Percentiles rank a stretch among this genome's conserved stretches.
Evolutionary conservation across 1,140 invertebrate genomes (phyloP).

Genomic region (Atta texana): DNA sequence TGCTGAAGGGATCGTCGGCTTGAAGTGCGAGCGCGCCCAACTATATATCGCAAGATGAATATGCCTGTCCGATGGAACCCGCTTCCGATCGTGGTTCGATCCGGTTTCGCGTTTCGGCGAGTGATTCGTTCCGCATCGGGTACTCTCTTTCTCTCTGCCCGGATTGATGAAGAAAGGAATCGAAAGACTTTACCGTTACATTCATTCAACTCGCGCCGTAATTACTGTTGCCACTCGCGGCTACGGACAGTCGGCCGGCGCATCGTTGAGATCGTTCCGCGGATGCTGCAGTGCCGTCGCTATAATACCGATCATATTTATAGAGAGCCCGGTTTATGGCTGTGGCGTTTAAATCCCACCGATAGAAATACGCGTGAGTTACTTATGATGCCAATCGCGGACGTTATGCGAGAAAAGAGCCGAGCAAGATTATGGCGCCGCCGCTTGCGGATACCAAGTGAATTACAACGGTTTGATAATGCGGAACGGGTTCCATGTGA

Average conservation of each 20-base stretch:
- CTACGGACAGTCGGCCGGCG: conserved; percentile 23
- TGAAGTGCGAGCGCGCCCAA: neutral
- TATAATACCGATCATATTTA: conserved; percentile 49
- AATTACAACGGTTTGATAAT: conserved; percentile 48
- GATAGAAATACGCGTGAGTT: conserved; percentile 33
- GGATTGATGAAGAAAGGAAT: conserved; percentile 77
- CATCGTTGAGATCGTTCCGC: conserved; percentile 19
- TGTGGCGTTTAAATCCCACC: conserved; percentile 36
- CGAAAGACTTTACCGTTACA: conserved; percentile 76
- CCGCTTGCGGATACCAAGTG: neutral
- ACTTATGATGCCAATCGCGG: conserved; percentile 35
- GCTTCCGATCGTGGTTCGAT: conserved; percentile 21
- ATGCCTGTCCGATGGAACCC: neutral
- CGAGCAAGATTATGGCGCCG: neutral
- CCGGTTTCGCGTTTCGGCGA: conserved; percentile 67
- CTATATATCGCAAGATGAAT: conserved; percentile 2
- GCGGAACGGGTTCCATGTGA: conserved; percentile 24
- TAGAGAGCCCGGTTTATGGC: conserved; percentile 5
- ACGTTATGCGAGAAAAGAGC: neutral
- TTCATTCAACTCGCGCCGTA: conserved; percentile 75
- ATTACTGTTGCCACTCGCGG: conserved; percentile 73
- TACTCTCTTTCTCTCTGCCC: conserved; percentile 41
- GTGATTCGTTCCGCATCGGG: conserved; percentile 66
- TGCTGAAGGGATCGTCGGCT: neutral
- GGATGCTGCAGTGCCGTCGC: conserved; percentile 16